These are phyloP conservation scores for Lates japonicus DNA, from an alignment of 2,797 vertebrate genomes.

Conservation along the genomic window DNA sequence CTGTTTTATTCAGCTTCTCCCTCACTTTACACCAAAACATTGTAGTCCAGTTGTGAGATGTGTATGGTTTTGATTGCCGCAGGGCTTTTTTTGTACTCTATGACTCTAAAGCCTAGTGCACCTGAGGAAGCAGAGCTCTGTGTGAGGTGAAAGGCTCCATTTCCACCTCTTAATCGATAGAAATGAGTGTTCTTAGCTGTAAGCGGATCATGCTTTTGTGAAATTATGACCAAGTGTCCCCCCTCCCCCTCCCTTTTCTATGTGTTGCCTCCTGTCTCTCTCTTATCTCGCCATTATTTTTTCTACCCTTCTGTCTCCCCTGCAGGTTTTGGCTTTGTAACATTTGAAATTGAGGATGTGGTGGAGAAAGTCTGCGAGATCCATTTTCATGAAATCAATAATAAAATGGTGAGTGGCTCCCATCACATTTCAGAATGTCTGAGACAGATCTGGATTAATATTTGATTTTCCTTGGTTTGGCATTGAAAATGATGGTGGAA, in stretches of 20 bases:
- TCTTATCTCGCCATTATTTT: slow-evolving; percentile 5
- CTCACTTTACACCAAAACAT: not conserved
- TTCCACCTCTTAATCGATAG: slow-evolving; percentile 21
- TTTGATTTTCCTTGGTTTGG: slow-evolving; percentile 61
- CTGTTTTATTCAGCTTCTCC: not conserved
- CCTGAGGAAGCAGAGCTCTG: not conserved
- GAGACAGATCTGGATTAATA: slow-evolving; percentile 70
- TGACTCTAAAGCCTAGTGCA: not conserved
- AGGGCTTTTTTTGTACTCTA: not conserved
- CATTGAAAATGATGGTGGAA: slow-evolving; percentile 18
- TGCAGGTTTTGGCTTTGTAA: slow-evolving; percentile 95
- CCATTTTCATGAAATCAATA: slow-evolving; percentile 98
- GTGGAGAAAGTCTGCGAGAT: slow-evolving; percentile 98
- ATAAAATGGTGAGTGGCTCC: slow-evolving; percentile 94
- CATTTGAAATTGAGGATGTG: slow-evolving; percentile 95
- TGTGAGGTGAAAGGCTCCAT: slow-evolving; percentile 50
- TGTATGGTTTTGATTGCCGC: not conserved
- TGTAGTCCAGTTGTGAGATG: not conserved
- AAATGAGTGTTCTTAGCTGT: slow-evolving; percentile 50
- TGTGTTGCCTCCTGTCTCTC: slow-evolving; percentile 2
- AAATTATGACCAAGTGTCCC: slow-evolving; percentile 62
- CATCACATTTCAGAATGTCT: slow-evolving; percentile 55
- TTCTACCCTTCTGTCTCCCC: slow-evolving; percentile 52
- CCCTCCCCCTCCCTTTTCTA: not conserved
- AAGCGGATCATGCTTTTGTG: slow-evolving; percentile 57